phyloP scores from a whole-genome alignment of 2,797 vertebrate species.

The Falco biarmicus region DNA sequence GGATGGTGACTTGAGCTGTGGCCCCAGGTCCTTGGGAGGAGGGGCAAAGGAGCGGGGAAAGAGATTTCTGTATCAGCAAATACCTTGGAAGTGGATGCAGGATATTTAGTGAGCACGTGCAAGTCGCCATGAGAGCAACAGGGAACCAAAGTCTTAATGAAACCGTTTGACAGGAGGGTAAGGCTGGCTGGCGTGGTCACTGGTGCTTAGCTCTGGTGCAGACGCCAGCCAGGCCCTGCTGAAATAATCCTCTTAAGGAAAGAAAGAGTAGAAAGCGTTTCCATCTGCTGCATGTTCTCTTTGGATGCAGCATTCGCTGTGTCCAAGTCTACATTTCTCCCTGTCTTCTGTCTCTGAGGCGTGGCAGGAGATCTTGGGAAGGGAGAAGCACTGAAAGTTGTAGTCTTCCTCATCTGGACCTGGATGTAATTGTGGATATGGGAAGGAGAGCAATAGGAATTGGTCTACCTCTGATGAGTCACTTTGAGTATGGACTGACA shows the following conservation, averaged over 20 bases:
- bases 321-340: background rate
- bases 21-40: background rate
- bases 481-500: background rate
- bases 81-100: constrained; percentile 32
- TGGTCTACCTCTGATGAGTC: background rate
- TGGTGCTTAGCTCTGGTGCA: constrained; percentile 49
- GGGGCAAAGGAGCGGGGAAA: background rate
- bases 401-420: background rate
- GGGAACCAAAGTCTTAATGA: constrained; percentile 65
- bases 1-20: constrained; percentile 22
- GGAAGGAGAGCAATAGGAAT: background rate
- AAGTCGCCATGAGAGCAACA: constrained; percentile 43
- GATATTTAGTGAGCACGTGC: constrained; percentile 42
- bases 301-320: background rate
- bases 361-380: background rate
- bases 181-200: constrained; percentile 12
- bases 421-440: background rate
- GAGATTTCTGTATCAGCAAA: constrained; percentile 71
- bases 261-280: constrained; percentile 57
- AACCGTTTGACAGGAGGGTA: constrained; percentile 55
- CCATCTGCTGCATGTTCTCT: background rate
- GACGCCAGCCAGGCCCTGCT: constrained; percentile 39
- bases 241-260: constrained; percentile 78
- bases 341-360: background rate
- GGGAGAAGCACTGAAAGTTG: background rate